Conservation (phyloP, 2,113 vertebrate genomes). For the Phalacrocorax carbo region DNA sequence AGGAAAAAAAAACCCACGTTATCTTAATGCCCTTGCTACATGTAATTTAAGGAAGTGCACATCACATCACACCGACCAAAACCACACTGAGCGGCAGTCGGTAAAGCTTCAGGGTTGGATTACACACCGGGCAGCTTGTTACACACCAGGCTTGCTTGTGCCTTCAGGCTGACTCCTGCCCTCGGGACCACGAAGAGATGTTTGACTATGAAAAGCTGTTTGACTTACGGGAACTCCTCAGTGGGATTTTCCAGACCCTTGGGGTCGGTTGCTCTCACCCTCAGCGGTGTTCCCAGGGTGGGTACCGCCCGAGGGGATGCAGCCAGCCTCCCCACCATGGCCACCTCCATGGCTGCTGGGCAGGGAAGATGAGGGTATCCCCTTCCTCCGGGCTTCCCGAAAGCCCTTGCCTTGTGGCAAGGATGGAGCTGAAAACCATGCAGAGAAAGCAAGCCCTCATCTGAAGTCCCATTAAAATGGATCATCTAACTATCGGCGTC, state of each 20-base stretch:
- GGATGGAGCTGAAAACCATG: not conserved
- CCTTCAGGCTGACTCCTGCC: not conserved
- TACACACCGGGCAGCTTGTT: not conserved
- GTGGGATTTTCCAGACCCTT: not conserved
- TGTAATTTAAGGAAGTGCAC: not conserved
- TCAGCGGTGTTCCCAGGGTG: not conserved
- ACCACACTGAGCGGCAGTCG: fast-evolving
- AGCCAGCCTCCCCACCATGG: not conserved
- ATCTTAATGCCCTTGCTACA: not conserved
- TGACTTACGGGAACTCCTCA: not conserved
- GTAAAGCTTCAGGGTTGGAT: not conserved
- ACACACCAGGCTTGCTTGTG: not conserved
- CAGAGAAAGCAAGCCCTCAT: not conserved
- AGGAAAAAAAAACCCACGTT: not conserved
- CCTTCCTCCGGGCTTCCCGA: fast-evolving
- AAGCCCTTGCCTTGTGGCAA: not conserved
- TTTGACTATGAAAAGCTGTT: not conserved
- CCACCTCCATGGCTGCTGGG: not conserved
- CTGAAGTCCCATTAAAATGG: not conserved
- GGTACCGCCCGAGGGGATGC: not conserved
- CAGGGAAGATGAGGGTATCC: not conserved
- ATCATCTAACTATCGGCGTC: not conserved
- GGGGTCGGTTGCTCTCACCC: not conserved
- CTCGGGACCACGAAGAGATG: fast-evolving
- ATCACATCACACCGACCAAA: not conserved